Evolutionary conservation across 2,888 invertebrate genomes (phyloP).

Genomic region (Parnassius orleans): DNA sequence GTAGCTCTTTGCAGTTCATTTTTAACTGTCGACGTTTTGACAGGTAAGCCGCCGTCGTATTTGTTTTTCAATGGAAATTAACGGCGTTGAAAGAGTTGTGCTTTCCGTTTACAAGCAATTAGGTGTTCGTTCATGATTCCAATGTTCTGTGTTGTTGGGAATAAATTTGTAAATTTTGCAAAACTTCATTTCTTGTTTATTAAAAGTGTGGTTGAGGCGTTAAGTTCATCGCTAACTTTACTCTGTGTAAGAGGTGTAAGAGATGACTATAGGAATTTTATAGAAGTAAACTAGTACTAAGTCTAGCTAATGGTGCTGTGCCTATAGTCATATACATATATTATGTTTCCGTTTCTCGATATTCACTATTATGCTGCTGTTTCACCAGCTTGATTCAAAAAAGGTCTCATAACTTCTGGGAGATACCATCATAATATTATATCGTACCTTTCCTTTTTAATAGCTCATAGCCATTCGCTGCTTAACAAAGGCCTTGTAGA

Average conservation of each 20-base stretch:
- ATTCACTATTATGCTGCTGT: too few species aligned
- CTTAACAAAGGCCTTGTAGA: too few species aligned
- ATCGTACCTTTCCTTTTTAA: too few species aligned
- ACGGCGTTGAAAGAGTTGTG: conserved; percentile 29
- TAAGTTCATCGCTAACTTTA: background rate
- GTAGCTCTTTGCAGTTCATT: conserved; percentile 51
- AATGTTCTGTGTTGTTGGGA: background rate
- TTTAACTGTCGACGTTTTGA: conserved; percentile 59
- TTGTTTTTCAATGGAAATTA: conserved; percentile 46
- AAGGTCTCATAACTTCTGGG: too few species aligned
- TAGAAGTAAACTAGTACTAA: too few species aligned
- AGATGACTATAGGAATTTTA: too few species aligned
- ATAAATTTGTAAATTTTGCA: background rate
- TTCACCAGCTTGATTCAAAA: too few species aligned
- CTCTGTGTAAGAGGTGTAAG: background rate
- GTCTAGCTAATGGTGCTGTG: too few species aligned
- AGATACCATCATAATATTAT: too few species aligned
- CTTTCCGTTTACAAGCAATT: conserved; percentile 16
- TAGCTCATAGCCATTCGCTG: too few species aligned
- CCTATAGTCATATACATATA: too few species aligned
- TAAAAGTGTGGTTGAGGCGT: background rate
- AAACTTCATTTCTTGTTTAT: background rate
- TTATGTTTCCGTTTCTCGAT: too few species aligned
- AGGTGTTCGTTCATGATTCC: conserved; percentile 11
- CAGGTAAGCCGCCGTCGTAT: conserved; percentile 42